These are phyloP conservation scores for Rhopalosiphum maidis DNA, from an alignment of 1,140 invertebrate genomes.

Conservation along the genomic window DNA sequence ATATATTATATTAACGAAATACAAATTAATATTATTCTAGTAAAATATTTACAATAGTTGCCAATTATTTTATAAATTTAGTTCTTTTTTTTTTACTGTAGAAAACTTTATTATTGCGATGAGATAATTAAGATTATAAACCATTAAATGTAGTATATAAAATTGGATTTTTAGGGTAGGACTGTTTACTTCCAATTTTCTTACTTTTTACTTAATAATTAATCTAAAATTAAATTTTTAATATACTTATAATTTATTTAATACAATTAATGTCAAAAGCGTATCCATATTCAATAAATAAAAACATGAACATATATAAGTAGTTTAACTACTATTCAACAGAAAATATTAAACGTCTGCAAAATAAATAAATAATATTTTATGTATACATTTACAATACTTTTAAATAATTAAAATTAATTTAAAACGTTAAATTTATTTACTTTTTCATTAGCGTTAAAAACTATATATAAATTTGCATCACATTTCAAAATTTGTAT, in stretches of 20 bases:
- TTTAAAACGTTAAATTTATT: too few species aligned
- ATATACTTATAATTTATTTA: neutral
- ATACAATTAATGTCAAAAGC: neutral
- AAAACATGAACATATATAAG: neutral
- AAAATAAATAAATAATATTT: too few species aligned
- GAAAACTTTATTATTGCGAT: neutral
- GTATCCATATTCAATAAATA: neutral
- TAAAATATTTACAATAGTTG: neutral
- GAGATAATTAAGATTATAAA: neutral
- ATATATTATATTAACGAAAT: too few species aligned
- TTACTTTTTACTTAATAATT: neutral
- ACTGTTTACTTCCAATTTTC: neutral
- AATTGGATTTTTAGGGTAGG: neutral
- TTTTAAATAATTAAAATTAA: too few species aligned
- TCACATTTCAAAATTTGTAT: neutral
- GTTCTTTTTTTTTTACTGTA: neutral
- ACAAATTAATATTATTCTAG: neutral
- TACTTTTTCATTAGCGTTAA: neutral
- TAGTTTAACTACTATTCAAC: neutral
- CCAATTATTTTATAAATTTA: neutral
- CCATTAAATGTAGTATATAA: neutral
- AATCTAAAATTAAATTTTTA: neutral
- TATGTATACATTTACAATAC: too few species aligned
- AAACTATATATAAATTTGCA: neutral
- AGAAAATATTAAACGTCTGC: neutral